Percentiles rank a stretch among this genome's conserved stretches.
phyloP scores from a whole-genome alignment of 2,113 vertebrate species.

The Pandion haliaetus region DNA sequence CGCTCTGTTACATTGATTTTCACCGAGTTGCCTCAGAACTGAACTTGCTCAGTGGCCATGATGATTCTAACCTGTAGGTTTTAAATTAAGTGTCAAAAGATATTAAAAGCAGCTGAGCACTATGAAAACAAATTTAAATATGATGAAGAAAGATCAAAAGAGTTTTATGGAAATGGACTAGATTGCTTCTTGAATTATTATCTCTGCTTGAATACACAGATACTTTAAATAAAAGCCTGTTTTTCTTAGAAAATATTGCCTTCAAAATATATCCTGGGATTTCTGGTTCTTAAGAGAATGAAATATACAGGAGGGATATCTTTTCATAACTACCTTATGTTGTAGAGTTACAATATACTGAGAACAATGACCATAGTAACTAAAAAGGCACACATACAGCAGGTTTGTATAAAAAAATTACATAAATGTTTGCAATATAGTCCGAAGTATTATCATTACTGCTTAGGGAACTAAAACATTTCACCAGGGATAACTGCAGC shows the following conservation, averaged over 20 bases:
- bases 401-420: not conserved
- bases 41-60: not conserved
- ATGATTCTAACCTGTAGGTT: not conserved
- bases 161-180: not conserved
- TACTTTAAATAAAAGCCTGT: not conserved
- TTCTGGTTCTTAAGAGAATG: not conserved
- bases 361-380: not conserved
- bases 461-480: not conserved
- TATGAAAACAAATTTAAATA: not conserved
- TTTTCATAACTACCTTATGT: not conserved
- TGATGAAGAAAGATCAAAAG: not conserved
- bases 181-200: not conserved
- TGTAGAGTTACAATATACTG: not conserved
- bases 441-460: not conserved
- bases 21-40: not conserved
- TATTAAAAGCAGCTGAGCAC: not conserved
- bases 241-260: not conserved
- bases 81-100: not conserved
- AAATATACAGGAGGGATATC: not conserved
- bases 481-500: not conserved
- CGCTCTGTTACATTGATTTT: not conserved
- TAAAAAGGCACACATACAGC: not conserved
- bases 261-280: not conserved
- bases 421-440: not conserved
- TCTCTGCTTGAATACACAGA: not conserved